Evolutionary conservation across 2,113 vertebrate species (phyloP), one percentile per base, ranked within the genome.

Genomic region (Notarius lentiginosus): DNA sequence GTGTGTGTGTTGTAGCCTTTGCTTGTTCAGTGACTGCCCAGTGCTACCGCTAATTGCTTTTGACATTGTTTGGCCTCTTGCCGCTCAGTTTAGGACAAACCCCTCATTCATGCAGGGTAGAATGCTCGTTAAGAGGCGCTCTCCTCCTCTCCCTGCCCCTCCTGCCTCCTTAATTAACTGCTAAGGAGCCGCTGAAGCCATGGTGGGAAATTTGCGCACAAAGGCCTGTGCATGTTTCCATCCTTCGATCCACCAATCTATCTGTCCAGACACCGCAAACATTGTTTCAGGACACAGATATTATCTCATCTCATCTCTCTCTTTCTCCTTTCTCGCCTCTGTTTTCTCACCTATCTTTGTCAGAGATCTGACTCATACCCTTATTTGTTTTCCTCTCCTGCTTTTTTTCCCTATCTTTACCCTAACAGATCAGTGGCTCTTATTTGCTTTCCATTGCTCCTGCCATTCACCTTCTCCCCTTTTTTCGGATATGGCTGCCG

Each of bases 161-260:
- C 95, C 96, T 95, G 93, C 95, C 94, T 95, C 94, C 96, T 98
- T 99, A 98, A 99, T 99, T 99, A 98, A 97, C 96, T 95, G 95
- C 93, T 95, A 94, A 94, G 93, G 95, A 96, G 94, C 95, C 94
- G 94, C 92, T 96, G 92, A 80, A 88, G 84, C 92, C 91, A 87
- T 88, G 94, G 96, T 97, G 96, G 97, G 97, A 99, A 99, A 99
- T 99, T 99, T 99, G 96, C 97, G 99, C 97, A 99, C 97, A 99
- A 98, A 99, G 95, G 91, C 90, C 86, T 55, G 90, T 56, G 53
- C 68, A 68, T 65, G 66, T 73, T 79, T 75, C 49, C 72, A 49
- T 60, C n/a, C 10, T 30, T 83, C 68, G n/a, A 47, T 88, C 66
- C 83, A 63, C 58, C 20, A 68, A 34, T 53, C 82, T 70, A 41